phyloP scores from a whole-genome alignment of 2,797 vertebrate genomes.

The Onychomys leucogaster region DNA sequence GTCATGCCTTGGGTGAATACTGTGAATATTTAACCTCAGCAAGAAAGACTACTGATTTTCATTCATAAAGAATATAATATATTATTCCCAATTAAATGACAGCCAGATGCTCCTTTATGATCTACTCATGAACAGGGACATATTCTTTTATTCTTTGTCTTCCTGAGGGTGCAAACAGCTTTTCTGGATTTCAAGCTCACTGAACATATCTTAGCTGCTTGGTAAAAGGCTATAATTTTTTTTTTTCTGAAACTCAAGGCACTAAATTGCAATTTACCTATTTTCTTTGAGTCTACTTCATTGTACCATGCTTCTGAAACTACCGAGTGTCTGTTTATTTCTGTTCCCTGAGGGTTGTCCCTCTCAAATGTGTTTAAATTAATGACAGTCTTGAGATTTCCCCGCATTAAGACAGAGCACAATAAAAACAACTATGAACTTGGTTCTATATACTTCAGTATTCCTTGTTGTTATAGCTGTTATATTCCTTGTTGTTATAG shows the following conservation, averaged over 20 bases:
- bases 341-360: not conserved
- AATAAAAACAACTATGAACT: not conserved
- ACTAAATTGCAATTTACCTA: not conserved
- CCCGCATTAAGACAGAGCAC: not conserved
- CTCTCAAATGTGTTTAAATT: not conserved
- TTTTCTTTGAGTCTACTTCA: accelerated
- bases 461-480: not conserved
- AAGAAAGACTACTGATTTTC: not conserved
- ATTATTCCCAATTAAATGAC: not conserved
- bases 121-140: not conserved
- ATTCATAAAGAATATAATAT: not conserved
- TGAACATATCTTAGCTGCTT: not conserved
- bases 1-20: not conserved
- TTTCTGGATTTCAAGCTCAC: not conserved
- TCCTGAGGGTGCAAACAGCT: not conserved
- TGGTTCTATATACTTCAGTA: not conserved
- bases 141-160: not conserved
- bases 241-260: not conserved
- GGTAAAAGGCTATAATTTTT: not conserved
- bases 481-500: not conserved
- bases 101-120: not conserved
- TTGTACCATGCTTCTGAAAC: too few species aligned
- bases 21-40: not conserved
- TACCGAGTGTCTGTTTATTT: not conserved
- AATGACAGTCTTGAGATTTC: not conserved